Conservation (phyloP, 2,113 vertebrate species). For the Okapia johnstoni region DNA sequence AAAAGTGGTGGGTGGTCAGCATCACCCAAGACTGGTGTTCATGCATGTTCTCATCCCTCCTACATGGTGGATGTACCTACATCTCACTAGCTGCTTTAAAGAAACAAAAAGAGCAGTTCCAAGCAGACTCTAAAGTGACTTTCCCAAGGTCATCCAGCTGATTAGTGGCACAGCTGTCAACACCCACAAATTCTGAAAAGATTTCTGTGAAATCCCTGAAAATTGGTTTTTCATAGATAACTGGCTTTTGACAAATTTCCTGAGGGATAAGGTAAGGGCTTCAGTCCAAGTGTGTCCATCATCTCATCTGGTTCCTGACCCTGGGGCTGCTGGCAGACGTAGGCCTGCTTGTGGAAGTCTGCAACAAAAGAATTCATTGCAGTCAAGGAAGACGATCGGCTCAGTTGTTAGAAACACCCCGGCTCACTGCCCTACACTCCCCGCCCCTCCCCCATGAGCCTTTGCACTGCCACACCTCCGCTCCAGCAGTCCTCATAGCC, state of each 20-base stretch:
- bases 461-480: no score
- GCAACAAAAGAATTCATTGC: neutral
- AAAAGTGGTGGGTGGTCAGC: neutral
- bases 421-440: neutral
- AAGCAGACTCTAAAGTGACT: neutral
- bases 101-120: neutral
- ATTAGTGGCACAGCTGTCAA: conserved; percentile 38
- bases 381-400: neutral
- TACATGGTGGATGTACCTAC: no score
- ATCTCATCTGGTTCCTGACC: neutral
- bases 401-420: neutral
- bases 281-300: neutral
- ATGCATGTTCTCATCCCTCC: accelerated
- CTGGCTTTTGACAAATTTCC: conserved; percentile 47
- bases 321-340: neutral
- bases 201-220: conserved; percentile 49
- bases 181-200: neutral
- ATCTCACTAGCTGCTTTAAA: neutral
- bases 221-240: conserved; percentile 57
- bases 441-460: neutral
- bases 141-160: conserved; percentile 32
- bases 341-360: neutral
- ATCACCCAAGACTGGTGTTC: no score
- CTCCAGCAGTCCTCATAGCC: neutral
- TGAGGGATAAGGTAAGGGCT: neutral